Conservation (phyloP, 2,888 invertebrate species). For the Macrophya alboannulata region DNA sequence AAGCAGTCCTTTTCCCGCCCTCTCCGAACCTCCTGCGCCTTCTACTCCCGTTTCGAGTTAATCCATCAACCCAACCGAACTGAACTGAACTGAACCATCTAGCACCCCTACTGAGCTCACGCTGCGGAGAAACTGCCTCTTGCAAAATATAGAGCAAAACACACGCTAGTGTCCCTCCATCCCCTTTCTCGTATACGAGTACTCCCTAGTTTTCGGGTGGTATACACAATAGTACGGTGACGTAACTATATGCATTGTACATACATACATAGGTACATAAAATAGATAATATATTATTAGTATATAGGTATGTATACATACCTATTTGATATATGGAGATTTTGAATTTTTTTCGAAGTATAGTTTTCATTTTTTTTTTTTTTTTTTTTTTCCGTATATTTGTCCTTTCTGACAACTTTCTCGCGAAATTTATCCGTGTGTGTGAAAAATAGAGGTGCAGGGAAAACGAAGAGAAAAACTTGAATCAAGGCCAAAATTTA, state of each 20-base stretch:
- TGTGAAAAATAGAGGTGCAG: no score
- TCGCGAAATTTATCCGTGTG: no score
- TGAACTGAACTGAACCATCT: slow-evolving; percentile 45
- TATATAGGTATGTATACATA: no score
- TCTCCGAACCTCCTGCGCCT: slow-evolving; percentile 72
- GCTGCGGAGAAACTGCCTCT: slow-evolving; percentile 41
- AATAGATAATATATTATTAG: no score
- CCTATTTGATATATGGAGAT: no score
- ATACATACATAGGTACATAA: not conserved
- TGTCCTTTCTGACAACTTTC: not conserved
- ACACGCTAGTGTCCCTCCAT: slow-evolving; percentile 51
- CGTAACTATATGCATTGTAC: not conserved
- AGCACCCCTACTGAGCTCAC: slow-evolving; percentile 66
- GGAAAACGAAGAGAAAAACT: no score
- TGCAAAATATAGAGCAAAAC: slow-evolving; percentile 56
- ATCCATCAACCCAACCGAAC: slow-evolving; percentile 75
- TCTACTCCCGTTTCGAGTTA: slow-evolving; percentile 75
- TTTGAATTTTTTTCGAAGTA: no score
- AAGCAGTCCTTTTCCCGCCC: slow-evolving; percentile 58
- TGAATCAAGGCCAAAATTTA: no score
- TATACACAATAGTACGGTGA: not conserved
- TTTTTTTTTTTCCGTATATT: not conserved
- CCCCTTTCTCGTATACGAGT: no score
- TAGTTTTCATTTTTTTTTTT: no score
- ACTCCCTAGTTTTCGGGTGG: not conserved